Evolutionary conservation across 2,113 vertebrate genomes (phyloP), one percentile per base, ranked within the genome.

Genomic region (Tragelaphus scriptus): DNA sequence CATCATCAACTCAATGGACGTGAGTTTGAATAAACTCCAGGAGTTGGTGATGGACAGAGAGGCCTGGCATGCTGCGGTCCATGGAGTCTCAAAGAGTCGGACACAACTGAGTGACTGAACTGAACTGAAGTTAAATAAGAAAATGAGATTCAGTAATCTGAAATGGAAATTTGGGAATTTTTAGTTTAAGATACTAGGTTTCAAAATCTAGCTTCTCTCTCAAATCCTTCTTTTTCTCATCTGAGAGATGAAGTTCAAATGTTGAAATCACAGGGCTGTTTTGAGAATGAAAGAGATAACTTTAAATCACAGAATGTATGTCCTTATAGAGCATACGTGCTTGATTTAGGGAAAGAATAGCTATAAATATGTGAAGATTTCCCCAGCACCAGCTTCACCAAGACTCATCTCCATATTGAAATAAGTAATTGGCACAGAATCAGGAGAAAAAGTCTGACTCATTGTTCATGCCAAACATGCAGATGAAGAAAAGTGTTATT

Each of bases 401-500:
- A 40, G 49, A 30, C 28, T 17, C 6, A 61, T 55, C 26, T 32
- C 26, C 28, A 28, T 19, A 16, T 3, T 49, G 82, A 95, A 21
- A 85, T 51, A 19, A 53, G 10, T 32, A 23, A 58, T 2, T 9
- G 15, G 16, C 44, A 9, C 32, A 51, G 23, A 47, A 40, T 77
- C 16, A 6, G 30, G 14, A 95, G 44, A 63, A 32, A 94, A 59
- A 87, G 84, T 17, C n/a, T 59, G 86, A 95, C n/a, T 80, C 71
- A 71, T 26, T 51, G 28, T 61, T 94, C 47, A 65, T 75, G 81
- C 51, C 88, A 85, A 95, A 87, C 81, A 95, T 63, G 63, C 16
- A 56, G 53, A 77, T 53, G 85, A 90, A 40, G 25, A 49, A 65
- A 96, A 96, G 56, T 81, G 61, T 87, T 95, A 97, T 87, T 97